phyloP scores from a whole-genome alignment of 2,888 invertebrate genomes.

The Hydrotaea cyrtoneurina region DNA sequence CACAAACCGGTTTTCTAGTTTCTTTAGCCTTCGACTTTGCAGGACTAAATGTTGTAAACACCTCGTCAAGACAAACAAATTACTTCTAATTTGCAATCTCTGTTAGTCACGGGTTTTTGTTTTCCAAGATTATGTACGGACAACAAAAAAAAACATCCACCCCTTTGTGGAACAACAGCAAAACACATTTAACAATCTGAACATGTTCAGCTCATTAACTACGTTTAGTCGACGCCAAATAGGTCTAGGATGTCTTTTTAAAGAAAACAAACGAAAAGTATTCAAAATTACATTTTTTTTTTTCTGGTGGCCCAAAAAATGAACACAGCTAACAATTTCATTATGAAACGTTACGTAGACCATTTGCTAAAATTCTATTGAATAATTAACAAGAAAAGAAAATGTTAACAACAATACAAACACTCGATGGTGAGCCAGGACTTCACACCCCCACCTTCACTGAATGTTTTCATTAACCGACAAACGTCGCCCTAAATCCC shows the following conservation, averaged over 20 bases:
- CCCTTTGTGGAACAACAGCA: conserved; percentile 13
- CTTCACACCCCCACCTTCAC: not conserved
- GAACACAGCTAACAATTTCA: conserved; percentile 6
- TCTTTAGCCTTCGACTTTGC: too few species aligned
- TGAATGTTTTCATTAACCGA: conserved; percentile 6
- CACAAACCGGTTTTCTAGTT: too few species aligned
- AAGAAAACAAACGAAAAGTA: too few species aligned
- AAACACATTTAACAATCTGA: conserved; percentile 14
- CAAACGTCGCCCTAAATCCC: not conserved
- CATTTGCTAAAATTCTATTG: conserved; percentile 1
- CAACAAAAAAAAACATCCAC: not conserved
- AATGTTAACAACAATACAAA: not conserved
- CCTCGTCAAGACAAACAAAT: not conserved
- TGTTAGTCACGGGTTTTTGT: not conserved
- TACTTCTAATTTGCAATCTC: not conserved
- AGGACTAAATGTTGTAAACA: too few species aligned
- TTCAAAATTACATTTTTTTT: not conserved
- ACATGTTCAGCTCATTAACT: conserved; percentile 23
- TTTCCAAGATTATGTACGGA: not conserved
- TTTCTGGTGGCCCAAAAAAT: too few species aligned
- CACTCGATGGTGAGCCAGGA: not conserved
- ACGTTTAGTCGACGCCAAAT: not conserved
- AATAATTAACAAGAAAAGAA: conserved; percentile 28
- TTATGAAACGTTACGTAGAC: conserved; percentile 3
- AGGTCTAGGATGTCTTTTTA: too few species aligned